Evolutionary conservation across 2,888 invertebrate species (phyloP), one percentile per base, ranked within the genome.

Genomic region (Melanargia galathea): DNA sequence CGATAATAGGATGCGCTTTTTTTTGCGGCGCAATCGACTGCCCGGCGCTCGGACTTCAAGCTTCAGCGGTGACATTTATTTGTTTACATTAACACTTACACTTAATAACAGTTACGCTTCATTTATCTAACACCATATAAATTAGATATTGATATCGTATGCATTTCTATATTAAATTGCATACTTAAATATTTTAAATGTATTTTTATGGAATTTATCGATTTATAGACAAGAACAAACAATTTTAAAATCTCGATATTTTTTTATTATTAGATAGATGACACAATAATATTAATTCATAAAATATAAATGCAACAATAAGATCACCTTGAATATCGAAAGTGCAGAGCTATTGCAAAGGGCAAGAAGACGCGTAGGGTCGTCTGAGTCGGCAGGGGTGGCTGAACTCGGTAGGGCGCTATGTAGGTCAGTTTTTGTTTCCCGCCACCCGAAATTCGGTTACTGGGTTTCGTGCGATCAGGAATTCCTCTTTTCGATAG

Each of bases 401-500:
- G 88, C 75, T 89, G 90, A 90, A 90, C 90, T 83, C 86, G 75
- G 80, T 83, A 82, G 88, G 90, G 90, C 86, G 87, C 84, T 77
- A 90, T 88, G 86, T 91, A 90, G 91, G 91, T 91, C 91, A 90
- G 89, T 89, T 91, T 90, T 91, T 90, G 91, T 90, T 90, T 87
- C 86, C 88, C 90, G 87, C 84, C 84, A 82, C 80, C 84, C 88
- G 83, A 90, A 91, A 88, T 90, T 91, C 90, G 91, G 90, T 91
- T 90, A 91, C 82, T 90, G 75, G 88, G 87, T 86, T 81, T 67
- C 67, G 62, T 60, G 66, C 61, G 58, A 70, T 68, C 65, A 63
- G 64, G 60, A 66, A 66, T 63, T 62, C 49, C 49, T 60, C 56
- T 38, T 65, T 51, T 56, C 77, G 71, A 76, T 78, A 73, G 70